Evolutionary conservation across 2,797 vertebrate genomes (phyloP), one percentile per base, ranked within the genome.

Genomic region (Paguma larvata): DNA sequence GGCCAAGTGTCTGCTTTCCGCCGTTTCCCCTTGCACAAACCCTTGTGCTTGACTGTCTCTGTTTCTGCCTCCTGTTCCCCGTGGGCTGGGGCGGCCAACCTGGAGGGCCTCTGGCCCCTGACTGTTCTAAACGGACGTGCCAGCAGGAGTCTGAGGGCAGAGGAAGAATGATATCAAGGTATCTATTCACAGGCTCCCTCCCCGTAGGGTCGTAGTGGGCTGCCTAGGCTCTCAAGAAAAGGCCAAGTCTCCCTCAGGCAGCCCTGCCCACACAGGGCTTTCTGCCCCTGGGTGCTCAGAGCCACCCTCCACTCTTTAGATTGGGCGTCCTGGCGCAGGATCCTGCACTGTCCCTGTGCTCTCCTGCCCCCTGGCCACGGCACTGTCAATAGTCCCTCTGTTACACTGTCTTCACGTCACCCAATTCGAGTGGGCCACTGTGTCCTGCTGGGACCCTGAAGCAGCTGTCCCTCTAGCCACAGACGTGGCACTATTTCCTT

Each of bases 221-320:
- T 27, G 0, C 12, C 6, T 1, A 0, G 1, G 9, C 16, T 5
- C 38, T 7, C 1, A 7, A 1, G 9, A 32, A 32, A 67, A 38
- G 38, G 32, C 38, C 5, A 0, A 1, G 25, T 12, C 38, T 67
- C 16, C 18, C 44, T 87, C 1, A 7, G 30, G 12, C 4, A 3
- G 3, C 23, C 46, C 73, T 53, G 10, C 70, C 53, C 63, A 41
- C 19, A 38, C 46, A 51, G 56, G 9, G 82, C 21, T n/a, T 41
- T 53, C 73, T 88, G 62, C 63, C 25, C 38, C 70, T 48, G 44
- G 25, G 25, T 25, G 6, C 53, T 27, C 79, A 65, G 2, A 30
- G 34, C 16, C 32, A 38, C 30, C 15, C 16, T 41, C 9, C 14
- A 11, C 48, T 63, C 18, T 70, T 68, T 18, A 62, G 19, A 23